Evolutionary conservation across 2,888 invertebrate genomes (phyloP).

Genomic region (Apoderus coryli): DNA sequence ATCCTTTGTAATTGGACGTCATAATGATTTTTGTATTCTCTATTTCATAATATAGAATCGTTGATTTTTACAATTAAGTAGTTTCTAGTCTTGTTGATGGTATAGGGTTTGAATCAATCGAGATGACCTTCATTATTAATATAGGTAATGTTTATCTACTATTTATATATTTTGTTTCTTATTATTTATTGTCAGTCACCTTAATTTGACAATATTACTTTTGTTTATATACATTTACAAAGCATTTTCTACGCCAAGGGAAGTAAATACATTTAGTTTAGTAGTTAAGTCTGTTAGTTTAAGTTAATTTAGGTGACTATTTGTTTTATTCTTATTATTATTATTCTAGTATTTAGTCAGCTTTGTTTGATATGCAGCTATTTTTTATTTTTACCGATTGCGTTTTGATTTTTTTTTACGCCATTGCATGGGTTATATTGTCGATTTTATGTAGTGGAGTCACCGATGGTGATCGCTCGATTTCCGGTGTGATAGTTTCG

Average conservation of each 20-base stretch:
- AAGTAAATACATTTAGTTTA: too few species aligned
- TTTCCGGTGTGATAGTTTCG: conserved; percentile 34
- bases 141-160: conserved; percentile 18
- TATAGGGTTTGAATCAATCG: too few species aligned
- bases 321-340: conserved; percentile 2
- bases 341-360: background rate
- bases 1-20: too few species aligned
- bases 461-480: conserved; percentile 38
- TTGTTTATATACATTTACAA: conserved; percentile 16
- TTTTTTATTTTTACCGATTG: too few species aligned
- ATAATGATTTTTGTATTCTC: too few species aligned
- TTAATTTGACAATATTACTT: conserved; percentile 27
- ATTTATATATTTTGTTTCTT: conserved; percentile 16
- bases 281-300: conserved; percentile 1
- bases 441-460: conserved; percentile 44
- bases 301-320: conserved; percentile 4
- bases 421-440: background rate
- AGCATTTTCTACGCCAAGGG: conserved; percentile 1
- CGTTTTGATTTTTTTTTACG: background rate
- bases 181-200: conserved; percentile 33
- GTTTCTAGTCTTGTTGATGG: too few species aligned
- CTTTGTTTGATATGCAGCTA: too few species aligned
- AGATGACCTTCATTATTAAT: too few species aligned
- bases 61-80: too few species aligned
- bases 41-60: too few species aligned